Conservation (phyloP, 2,888 invertebrate species). For the Dermolepida albohirtum region DNA sequence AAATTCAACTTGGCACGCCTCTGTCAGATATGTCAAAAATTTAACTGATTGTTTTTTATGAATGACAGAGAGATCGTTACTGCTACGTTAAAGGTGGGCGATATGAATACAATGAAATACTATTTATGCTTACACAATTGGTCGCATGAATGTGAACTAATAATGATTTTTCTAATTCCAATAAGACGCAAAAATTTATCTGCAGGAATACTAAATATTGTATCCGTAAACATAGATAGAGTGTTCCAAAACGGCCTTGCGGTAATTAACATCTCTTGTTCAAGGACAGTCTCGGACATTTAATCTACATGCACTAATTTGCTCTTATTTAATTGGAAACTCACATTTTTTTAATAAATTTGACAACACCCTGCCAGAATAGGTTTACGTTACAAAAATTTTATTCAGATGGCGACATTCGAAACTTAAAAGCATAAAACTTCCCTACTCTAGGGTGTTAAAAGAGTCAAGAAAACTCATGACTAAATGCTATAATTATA, state of each 20-base stretch:
- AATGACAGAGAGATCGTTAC: slow-evolving; percentile 23
- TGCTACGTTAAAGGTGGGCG: neutral
- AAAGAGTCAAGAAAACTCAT: too few relatives aligned
- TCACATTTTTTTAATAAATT: slow-evolving; percentile 62
- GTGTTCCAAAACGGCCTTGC: slow-evolving; percentile 10
- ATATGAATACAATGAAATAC: neutral
- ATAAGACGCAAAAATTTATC: slow-evolving; percentile 34
- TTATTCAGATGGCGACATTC: slow-evolving; percentile 36
- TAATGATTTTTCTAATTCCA: slow-evolving; percentile 33
- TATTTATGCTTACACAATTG: slow-evolving; percentile 24
- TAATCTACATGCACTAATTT: slow-evolving; percentile 42
- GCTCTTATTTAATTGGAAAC: slow-evolving; percentile 57
- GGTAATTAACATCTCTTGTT: slow-evolving; percentile 26
- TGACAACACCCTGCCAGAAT: slow-evolving; percentile 61
- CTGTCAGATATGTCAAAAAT: slow-evolving; percentile 42
- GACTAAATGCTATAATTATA: too few relatives aligned
- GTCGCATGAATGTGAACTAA: slow-evolving; percentile 10
- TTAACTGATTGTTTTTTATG: slow-evolving; percentile 28
- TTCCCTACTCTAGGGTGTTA: neutral
- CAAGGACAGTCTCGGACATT: slow-evolving; percentile 24
- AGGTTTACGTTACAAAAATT: slow-evolving; percentile 42
- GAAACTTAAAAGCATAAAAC: slow-evolving; percentile 7
- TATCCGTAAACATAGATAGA: slow-evolving; percentile 12
- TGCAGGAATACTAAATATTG: slow-evolving; percentile 4
- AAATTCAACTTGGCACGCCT: slow-evolving; percentile 41